Evolutionary conservation across 1,140 invertebrate species (phyloP).

Genomic region (Luehdorfia chinensis): DNA sequence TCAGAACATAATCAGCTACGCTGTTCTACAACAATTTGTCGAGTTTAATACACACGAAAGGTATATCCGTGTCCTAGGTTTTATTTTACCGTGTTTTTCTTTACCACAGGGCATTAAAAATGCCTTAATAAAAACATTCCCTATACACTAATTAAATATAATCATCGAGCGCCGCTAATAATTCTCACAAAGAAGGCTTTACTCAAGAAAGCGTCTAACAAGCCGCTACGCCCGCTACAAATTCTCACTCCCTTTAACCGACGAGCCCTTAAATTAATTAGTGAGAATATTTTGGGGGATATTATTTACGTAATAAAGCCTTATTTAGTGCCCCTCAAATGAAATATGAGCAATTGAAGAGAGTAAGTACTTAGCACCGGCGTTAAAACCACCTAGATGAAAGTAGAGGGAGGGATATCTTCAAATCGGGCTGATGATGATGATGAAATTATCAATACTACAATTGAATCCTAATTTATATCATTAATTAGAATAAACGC

Average conservation of each 20-base stretch:
- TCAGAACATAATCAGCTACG: no score
- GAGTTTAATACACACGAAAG: no score
- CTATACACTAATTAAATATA: constrained; percentile 18
- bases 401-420: not conserved
- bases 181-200: constrained; percentile 22
- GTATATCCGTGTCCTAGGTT: no score
- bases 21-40: no score
- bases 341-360: constrained; percentile 71
- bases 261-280: constrained; percentile 70
- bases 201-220: constrained; percentile 29
- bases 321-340: constrained; percentile 67
- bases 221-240: constrained; percentile 34
- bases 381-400: constrained; percentile 6
- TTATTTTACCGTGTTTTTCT: no score
- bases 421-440: no score
- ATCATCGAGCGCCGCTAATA: constrained; percentile 20
- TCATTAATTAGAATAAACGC: no score
- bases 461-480: no score
- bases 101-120: no score
- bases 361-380: constrained; percentile 52
- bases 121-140: no score
- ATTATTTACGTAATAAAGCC: constrained; percentile 74
- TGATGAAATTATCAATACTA: no score
- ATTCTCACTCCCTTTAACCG: constrained; percentile 41
- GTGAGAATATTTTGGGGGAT: constrained; percentile 68